Evolutionary conservation across 2,797 vertebrate genomes (phyloP).

Genomic region (Pangasius djambal): DNA sequence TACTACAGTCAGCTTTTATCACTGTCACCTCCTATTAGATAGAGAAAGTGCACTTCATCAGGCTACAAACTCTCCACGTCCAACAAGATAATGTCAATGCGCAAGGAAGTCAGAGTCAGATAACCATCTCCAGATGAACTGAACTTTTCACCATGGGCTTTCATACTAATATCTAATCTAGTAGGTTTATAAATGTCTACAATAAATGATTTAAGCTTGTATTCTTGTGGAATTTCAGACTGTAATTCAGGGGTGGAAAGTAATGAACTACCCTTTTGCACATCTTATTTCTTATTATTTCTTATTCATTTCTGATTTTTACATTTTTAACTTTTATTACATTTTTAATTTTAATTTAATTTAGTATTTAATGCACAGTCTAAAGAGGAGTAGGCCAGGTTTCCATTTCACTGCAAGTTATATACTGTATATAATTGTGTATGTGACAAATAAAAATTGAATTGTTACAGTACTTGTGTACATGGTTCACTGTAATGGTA

Average conservation of each 20-base stretch:
- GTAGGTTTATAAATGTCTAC: conserved; percentile 40
- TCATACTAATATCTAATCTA: conserved; percentile 39
- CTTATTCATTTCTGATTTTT: too few relatives aligned
- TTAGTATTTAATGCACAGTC: too few relatives aligned
- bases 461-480: background rate
- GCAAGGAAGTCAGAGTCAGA: conserved; percentile 47
- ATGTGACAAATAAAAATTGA: too few relatives aligned
- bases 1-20: conserved; percentile 25
- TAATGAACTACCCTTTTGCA: too few relatives aligned
- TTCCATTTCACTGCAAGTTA: too few relatives aligned
- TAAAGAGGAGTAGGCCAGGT: too few relatives aligned
- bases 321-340: too few relatives aligned
- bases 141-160: conserved; percentile 17
- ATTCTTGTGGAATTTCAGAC: background rate
- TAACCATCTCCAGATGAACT: conserved; percentile 52
- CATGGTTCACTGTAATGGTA: background rate
- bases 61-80: conserved; percentile 2
- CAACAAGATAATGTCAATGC: conserved; percentile 31
- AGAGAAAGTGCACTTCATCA: conserved; percentile 42
- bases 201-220: conserved; percentile 39
- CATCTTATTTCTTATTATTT: too few relatives aligned
- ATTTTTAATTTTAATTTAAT: too few relatives aligned
- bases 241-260: background rate
- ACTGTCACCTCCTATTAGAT: conserved; percentile 37
- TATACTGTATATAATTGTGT: too few relatives aligned